phyloP scores from a whole-genome alignment of 2,113 vertebrate species.

The Dendropsophus ebraccatus region DNA sequence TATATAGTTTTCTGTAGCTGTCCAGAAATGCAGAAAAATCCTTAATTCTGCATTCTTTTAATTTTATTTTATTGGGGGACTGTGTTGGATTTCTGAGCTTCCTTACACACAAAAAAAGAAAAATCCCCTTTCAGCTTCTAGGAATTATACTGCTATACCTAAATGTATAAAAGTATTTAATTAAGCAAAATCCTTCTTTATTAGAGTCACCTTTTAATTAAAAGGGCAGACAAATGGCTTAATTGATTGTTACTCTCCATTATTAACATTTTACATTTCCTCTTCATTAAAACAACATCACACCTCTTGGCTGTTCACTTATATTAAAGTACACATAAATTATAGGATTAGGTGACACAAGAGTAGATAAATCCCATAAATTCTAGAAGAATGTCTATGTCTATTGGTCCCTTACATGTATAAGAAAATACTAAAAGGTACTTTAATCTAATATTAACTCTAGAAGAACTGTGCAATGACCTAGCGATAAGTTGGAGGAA shows the following conservation, averaged over 20 bases:
- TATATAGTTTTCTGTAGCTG: too few relatives aligned
- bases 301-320: background rate
- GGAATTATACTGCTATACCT: background rate
- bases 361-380: background rate
- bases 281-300: constrained; percentile 20
- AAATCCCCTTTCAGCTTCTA: background rate
- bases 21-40: too few relatives aligned
- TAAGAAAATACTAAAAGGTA: background rate
- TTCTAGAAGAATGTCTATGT: background rate
- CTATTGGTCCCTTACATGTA: background rate
- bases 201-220: background rate
- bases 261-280: constrained; percentile 19
- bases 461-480: background rate
- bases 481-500: background rate
- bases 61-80: too few relatives aligned
- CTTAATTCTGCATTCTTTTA: too few relatives aligned
- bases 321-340: background rate
- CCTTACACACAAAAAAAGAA: background rate
- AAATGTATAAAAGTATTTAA: constrained; percentile 9
- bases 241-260: constrained; percentile 3
- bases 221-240: constrained; percentile 23
- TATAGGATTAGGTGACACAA: background rate
- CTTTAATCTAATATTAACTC: background rate
- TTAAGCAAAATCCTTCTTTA: constrained; percentile 3
- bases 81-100: background rate